Evolutionary conservation across 2,888 invertebrate genomes (phyloP).

Genomic region (Rhimphoctona megacephalus): DNA sequence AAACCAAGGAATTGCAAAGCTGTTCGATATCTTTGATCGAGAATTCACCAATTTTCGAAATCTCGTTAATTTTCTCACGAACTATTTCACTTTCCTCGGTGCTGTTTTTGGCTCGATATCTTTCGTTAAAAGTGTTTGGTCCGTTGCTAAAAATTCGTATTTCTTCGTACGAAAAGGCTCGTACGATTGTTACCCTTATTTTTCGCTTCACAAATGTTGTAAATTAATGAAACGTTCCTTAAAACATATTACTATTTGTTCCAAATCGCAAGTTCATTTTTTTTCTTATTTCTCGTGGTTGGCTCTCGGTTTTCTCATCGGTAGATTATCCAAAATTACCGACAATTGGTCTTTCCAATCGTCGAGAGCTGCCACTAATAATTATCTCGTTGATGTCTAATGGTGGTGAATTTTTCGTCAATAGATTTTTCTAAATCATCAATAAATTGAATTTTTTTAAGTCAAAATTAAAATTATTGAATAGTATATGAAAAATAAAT

Average conservation of each 20-base stretch:
- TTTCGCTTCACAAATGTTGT: neutral
- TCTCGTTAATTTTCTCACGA: constrained; percentile 13
- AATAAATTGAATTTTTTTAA: neutral
- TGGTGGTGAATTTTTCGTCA: neutral
- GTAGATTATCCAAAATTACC: constrained; percentile 26
- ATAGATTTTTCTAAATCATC: neutral
- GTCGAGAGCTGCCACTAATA: neutral
- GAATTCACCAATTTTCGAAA: neutral
- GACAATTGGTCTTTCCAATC: constrained; percentile 22
- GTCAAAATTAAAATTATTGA: neutral
- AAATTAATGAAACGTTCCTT: neutral
- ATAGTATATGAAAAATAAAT: neutral
- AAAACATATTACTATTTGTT: neutral
- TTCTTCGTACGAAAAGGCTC: constrained; percentile 4
- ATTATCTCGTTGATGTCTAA: neutral
- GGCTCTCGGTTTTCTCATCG: constrained; percentile 47
- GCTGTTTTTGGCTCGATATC: constrained; percentile 43
- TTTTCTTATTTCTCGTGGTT: constrained; percentile 40
- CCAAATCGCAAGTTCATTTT: constrained; percentile 40
- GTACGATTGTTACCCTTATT: neutral
- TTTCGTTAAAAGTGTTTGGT: constrained; percentile 16
- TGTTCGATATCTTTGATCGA: neutral
- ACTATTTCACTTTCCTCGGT: constrained; percentile 28
- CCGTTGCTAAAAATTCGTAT: constrained; percentile 8
- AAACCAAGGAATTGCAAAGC: neutral